Conservation (phyloP, 2,113 vertebrate species). For the Rhineura floridana region DNA sequence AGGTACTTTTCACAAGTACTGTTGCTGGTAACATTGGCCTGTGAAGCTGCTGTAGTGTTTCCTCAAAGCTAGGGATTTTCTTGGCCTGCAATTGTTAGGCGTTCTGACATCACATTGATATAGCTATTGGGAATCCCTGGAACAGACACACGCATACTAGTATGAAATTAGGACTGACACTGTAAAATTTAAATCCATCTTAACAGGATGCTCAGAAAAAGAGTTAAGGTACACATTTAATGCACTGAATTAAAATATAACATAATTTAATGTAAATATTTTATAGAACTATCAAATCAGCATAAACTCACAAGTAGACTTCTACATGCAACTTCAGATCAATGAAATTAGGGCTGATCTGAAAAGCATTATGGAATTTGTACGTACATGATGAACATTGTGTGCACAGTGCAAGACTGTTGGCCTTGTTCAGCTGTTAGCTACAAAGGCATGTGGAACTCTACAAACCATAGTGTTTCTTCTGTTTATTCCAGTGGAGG, state of each 20-base stretch:
- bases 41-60: neutral
- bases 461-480: neutral
- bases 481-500: neutral
- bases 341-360: neutral
- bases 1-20: neutral
- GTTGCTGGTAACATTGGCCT: neutral
- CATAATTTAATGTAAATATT: too few species aligned
- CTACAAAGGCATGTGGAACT: neutral
- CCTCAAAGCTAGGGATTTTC: neutral
- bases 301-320: too few species aligned
- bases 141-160: neutral
- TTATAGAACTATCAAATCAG: too few species aligned
- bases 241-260: too few species aligned
- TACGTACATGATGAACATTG: neutral
- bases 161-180: neutral
- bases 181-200: too few species aligned
- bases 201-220: too few species aligned
- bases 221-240: too few species aligned
- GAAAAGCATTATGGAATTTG: neutral
- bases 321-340: too few species aligned
- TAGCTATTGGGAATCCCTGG: neutral
- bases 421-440: neutral
- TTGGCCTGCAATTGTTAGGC: neutral
- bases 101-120: neutral
- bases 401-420: neutral